Percentiles rank a stretch among this genome's conserved stretches.
phyloP scores from a whole-genome alignment of 2,113 vertebrate species.

The Atrichornis clamosus region DNA sequence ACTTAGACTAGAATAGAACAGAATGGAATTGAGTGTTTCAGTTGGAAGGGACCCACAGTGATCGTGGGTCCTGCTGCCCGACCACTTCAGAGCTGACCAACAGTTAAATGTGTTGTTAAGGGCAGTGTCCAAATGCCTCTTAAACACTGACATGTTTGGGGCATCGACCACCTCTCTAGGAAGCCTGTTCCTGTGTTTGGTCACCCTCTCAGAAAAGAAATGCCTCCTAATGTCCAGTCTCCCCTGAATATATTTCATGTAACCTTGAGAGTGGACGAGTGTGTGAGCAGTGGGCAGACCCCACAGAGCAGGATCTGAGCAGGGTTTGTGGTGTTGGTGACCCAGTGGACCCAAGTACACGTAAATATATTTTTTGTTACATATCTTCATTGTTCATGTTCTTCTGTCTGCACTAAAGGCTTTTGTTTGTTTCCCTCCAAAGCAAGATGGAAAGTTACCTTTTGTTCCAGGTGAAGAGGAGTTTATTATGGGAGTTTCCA shows the following conservation, averaged over 20 bases:
- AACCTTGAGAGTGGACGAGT: accelerated
- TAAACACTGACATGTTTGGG: not conserved
- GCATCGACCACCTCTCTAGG: not conserved
- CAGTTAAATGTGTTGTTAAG: not conserved
- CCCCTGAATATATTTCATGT: not conserved
- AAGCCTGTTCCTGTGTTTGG: not conserved
- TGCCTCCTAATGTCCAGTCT: not conserved
- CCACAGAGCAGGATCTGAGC: not conserved
- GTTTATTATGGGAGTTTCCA: conserved; percentile 92
- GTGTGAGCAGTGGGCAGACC: not conserved
- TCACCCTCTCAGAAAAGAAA: not conserved
- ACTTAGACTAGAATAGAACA: not conserved
- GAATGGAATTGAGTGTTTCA: not conserved
- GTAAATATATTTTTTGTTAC: not conserved
- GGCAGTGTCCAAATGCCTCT: not conserved
- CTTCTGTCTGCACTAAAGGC: conserved; percentile 15
- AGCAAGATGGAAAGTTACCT: conserved; percentile 97
- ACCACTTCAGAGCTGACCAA: not conserved
- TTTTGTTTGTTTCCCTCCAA: conserved; percentile 53
- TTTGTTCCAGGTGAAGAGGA: conserved; percentile 95
- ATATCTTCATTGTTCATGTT: not conserved
- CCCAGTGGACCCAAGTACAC: not conserved
- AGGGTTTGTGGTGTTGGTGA: not conserved
- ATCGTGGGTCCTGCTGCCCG: not conserved
- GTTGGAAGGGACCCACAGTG: not conserved